Conservation (phyloP, 53 echinoderm and acorn worm genomes). For the Crossaster papposus region DNA sequence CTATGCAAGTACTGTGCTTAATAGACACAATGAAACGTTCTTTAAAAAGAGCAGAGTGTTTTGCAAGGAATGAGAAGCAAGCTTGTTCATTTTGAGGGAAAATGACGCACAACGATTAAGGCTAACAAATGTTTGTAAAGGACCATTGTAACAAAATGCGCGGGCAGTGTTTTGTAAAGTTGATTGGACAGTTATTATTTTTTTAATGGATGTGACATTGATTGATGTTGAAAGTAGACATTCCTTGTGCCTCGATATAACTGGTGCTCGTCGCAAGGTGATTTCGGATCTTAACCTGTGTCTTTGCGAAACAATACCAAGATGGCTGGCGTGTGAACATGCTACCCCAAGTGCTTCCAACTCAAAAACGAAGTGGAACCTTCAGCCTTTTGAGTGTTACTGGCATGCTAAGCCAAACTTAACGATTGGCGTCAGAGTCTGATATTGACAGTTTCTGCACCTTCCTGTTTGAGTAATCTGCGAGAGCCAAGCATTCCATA, state of each 20-base stretch:
- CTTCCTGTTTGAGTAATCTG: background rate
- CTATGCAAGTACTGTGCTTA: conserved; percentile 3
- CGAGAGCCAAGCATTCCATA: conserved; percentile 1
- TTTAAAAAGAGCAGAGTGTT: background rate
- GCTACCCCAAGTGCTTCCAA: background rate
- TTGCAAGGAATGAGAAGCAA: background rate
- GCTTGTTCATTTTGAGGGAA: background rate
- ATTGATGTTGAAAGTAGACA: background rate
- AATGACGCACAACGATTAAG: conserved; percentile 6
- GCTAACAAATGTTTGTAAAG: background rate
- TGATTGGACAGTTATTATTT: background rate
- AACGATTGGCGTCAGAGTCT: background rate
- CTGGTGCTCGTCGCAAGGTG: background rate
- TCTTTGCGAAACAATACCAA: conserved; percentile 1
- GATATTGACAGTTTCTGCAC: background rate
- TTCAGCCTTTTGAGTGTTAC: background rate
- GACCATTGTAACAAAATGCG: background rate
- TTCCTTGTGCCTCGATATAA: background rate
- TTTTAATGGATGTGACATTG: background rate
- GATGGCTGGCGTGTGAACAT: background rate
- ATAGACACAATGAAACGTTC: background rate
- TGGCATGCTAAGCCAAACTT: no score
- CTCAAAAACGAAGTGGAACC: background rate
- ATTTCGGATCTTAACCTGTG: background rate
- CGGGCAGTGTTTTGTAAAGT: background rate